A percentile compares a stretch with the other conserved stretches of the same genome.
These are phyloP conservation scores for Sinocyclocheilus grahami DNA, from an alignment of 2,113 vertebrate species.

Conservation along the genomic window DNA sequence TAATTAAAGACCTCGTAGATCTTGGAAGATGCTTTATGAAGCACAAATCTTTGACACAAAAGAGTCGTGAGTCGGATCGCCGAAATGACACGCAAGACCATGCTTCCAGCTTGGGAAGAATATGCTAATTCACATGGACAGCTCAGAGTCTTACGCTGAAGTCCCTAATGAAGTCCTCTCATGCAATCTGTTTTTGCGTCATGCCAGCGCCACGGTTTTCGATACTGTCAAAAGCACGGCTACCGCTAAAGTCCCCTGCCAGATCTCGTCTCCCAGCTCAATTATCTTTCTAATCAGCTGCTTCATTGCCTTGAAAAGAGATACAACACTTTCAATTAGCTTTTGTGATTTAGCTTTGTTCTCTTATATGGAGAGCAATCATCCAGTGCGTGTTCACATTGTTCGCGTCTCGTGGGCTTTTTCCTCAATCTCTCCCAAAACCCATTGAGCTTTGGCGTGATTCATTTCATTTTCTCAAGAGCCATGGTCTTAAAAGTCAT, in stretches of 20 bases:
- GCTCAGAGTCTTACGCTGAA: conserved; percentile 28
- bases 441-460: not conserved
- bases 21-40: conserved; percentile 8
- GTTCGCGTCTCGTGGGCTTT: conserved; percentile 4
- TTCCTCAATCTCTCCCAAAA: conserved; percentile 41
- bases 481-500: conserved; percentile 31
- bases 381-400: conserved; percentile 44
- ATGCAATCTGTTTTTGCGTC: conserved; percentile 53
- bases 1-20: not conserved
- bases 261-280: conserved; percentile 63
- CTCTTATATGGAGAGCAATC: conserved; percentile 48
- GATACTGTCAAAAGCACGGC: conserved; percentile 51
- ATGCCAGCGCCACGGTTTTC: conserved; percentile 38
- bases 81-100: not conserved
- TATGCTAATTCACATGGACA: conserved; percentile 31
- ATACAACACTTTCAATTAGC: conserved; percentile 63
- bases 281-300: conserved; percentile 73
- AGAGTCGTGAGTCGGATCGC: not conserved
- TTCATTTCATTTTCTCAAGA: conserved; percentile 44
- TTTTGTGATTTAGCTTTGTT: conserved; percentile 52
- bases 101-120: not conserved
- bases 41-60: not conserved
- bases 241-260: conserved; percentile 61
- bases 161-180: conserved; percentile 30
- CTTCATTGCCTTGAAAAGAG: conserved; percentile 53